Evolutionary conservation across 1,140 invertebrate genomes (phyloP), one percentile per base, ranked within the genome.

Genomic region (Helicoverpa zea): DNA sequence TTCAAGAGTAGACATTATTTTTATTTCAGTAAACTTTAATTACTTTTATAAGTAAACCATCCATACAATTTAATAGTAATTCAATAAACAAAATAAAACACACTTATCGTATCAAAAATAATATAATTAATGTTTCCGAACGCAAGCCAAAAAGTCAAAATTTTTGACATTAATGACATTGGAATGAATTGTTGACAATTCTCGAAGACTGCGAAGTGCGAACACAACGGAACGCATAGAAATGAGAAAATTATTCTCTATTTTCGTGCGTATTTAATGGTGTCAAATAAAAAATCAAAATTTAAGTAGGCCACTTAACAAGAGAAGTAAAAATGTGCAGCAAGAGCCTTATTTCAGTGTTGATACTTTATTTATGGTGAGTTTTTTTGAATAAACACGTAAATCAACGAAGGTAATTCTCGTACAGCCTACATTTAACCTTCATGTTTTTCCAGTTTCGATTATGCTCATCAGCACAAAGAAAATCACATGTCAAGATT

Each of bases 381-480:
- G 58, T 5, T 66, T 18, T 35, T 54, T 51, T 14, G n/a, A 23
- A 72, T 23, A 14, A 64, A 2, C 9, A 51, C 29, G 58, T 76
- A 64, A 76, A 43, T 1, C 0, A 9, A 7, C 35, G 35, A 43
- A 63, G 18, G 43, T 47, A 78, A 58, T 18, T 35, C 18, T 14
- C 35, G 58, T 10, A 56, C 1, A 23, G 23, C 29, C 16, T 54
- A 76, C 12, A 79, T 30, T 12, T 47, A 70, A 70, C 64, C 64
- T 68, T 68, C 49, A 70, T 13, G 54, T 52, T 54, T 47, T 74
- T 82, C 35, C 61, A 82, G 76, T 49, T 79, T 79, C 13, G 68
- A 56, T 56, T 56, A 35, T 35, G 59, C 51, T 75, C 73, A 88
- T 82, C 52, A 30, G 54, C 77, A 9, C 80, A 59, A 29, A 52